Conservation (phyloP, 2,797 vertebrate species). For the Pseudomugil tenellus region DNA sequence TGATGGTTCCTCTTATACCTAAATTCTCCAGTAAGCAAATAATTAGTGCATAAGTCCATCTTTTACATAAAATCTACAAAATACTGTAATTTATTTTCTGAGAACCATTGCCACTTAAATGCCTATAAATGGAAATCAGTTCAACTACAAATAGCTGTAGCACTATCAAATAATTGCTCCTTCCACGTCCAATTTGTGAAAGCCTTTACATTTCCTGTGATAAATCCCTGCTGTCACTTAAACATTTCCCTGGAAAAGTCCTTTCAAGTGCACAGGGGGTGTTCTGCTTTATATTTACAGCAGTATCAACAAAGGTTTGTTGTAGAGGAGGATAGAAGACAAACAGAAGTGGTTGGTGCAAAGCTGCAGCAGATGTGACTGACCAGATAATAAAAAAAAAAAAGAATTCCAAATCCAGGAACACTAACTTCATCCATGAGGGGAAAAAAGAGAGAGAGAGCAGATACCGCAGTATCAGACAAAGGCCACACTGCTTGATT, state of each 20-base stretch:
- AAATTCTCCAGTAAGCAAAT: background rate
- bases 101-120: constrained; percentile 5
- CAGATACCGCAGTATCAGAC: constrained; percentile 26
- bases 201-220: constrained; percentile 32
- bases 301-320: constrained; percentile 22
- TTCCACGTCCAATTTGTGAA: constrained; percentile 29
- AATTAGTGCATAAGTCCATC: background rate
- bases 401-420: constrained; percentile 43
- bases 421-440: constrained; percentile 37
- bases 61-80: constrained; percentile 12
- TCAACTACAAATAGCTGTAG: constrained; percentile 30
- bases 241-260: constrained; percentile 20
- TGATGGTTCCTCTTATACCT: background rate
- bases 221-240: constrained; percentile 36
- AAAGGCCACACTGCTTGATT: constrained; percentile 23
- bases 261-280: background rate
- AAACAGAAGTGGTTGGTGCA: constrained; percentile 25
- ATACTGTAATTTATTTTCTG: constrained; percentile 10
- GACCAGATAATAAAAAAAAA: constrained; percentile 37
- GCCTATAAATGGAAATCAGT: constrained; percentile 24
- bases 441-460: constrained; percentile 13
- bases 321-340: constrained; percentile 19
- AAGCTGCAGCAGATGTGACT: constrained; percentile 41
- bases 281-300: constrained; percentile 39
- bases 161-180: constrained; percentile 40